Evolutionary conservation across 35 echinoderm and acorn worm species (phyloP).

Genomic region (Hemicentrotus pulcherrimus): DNA sequence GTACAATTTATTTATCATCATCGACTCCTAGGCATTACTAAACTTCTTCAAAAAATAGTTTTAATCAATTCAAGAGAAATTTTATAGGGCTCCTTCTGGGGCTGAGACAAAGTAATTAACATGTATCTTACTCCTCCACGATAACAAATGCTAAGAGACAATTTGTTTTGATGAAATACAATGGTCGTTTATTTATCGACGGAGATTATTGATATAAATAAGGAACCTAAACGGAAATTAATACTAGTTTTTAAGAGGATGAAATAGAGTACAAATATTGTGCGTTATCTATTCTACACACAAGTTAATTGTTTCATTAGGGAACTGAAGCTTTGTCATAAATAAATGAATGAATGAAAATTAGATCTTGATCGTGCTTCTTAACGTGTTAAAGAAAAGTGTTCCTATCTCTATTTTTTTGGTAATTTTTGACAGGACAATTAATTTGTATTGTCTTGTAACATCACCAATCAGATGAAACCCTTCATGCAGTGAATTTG

Average conservation of each 20-base stretch:
- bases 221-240: not conserved
- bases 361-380: not conserved
- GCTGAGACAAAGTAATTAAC: not conserved
- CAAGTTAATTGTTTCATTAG: not conserved
- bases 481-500: too few relatives aligned
- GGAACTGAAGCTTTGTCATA: not conserved
- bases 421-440: not conserved
- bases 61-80: too few relatives aligned
- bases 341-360: not conserved
- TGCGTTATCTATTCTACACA: not conserved
- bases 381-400: not conserved
- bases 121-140: not conserved
- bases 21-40: too few relatives aligned
- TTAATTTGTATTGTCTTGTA: too few relatives aligned
- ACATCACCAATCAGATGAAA: too few relatives aligned
- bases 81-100: too few relatives aligned
- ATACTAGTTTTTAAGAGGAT: too few relatives aligned
- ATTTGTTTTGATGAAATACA: too few relatives aligned
- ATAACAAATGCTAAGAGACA: too few relatives aligned
- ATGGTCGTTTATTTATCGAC: not conserved
- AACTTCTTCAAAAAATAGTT: too few relatives aligned
- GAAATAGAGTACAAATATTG: not conserved
- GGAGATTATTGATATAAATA: not conserved
- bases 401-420: not conserved
- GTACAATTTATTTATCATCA: too few relatives aligned